Conservation (phyloP, 2,113 vertebrate species). For the Hepsetus odoe region DNA sequence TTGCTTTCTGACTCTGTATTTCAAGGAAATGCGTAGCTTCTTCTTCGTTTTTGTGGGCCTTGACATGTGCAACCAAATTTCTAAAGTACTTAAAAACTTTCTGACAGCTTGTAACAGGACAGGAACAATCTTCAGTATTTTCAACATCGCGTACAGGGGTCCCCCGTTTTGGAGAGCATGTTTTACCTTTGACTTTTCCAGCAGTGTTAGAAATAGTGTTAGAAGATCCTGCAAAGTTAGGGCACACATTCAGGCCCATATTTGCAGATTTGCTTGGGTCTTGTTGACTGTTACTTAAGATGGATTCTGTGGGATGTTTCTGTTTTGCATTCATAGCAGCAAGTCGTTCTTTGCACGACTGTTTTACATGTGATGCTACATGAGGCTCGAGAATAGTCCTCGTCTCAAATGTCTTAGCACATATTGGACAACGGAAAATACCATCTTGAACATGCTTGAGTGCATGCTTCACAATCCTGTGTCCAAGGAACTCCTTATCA, state of each 20-base stretch:
- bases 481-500: slow-evolving; percentile 97
- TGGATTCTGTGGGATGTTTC: slow-evolving; percentile 74
- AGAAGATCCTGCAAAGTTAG: slow-evolving; percentile 72
- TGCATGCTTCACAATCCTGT: slow-evolving; percentile 95
- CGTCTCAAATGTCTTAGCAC: slow-evolving; percentile 92
- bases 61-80: slow-evolving; percentile 94
- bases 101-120: slow-evolving; percentile 93
- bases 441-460: slow-evolving; percentile 98
- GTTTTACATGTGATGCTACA: slow-evolving; percentile 96
- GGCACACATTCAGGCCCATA: slow-evolving; percentile 72
- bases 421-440: slow-evolving; percentile 96
- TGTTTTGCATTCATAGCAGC: slow-evolving; percentile 94
- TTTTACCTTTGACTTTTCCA: slow-evolving; percentile 82
- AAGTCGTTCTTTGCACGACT: slow-evolving; percentile 95
- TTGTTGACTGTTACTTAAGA: slow-evolving; percentile 64
- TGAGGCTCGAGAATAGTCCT: slow-evolving; percentile 95
- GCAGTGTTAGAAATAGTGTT: slow-evolving; percentile 75
- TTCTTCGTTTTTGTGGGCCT: slow-evolving; percentile 93
- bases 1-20: slow-evolving; percentile 97
- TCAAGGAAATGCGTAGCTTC: slow-evolving; percentile 97
- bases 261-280: slow-evolving; percentile 43
- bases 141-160: slow-evolving; percentile 81
- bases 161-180: slow-evolving; percentile 76
- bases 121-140: slow-evolving; percentile 91
- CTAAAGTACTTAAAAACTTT: slow-evolving; percentile 99